Evolutionary conservation across 2,113 vertebrate species (phyloP).

Genomic region (Channa argus): DNA sequence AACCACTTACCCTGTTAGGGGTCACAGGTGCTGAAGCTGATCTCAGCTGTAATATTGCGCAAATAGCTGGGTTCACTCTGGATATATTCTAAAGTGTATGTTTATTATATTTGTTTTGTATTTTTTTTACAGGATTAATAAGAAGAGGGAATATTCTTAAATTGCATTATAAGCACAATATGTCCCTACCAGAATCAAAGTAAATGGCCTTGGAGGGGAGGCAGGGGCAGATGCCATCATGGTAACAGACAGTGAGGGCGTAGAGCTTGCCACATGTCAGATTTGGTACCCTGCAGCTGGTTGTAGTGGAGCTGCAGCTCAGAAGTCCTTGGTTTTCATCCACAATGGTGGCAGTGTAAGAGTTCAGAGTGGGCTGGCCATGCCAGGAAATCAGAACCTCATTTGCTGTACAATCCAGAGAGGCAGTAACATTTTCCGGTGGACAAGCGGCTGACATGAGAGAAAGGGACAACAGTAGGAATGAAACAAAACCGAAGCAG

Average conservation of each 20-base stretch:
- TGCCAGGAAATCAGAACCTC: constrained; percentile 78
- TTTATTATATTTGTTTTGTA: too few species aligned
- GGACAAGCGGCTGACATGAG: constrained; percentile 77
- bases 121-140: too few species aligned
- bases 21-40: too few species aligned
- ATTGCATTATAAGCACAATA: neutral
- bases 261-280: constrained; percentile 77
- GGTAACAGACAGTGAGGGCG: constrained; percentile 61
- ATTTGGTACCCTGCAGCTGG: constrained; percentile 70
- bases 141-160: too few species aligned
- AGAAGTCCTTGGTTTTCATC: constrained; percentile 64
- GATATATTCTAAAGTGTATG: too few species aligned
- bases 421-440: constrained; percentile 59
- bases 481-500: neutral
- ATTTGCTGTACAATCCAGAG: constrained; percentile 77
- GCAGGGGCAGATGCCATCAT: constrained; percentile 74
- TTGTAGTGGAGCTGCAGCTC: constrained; percentile 75
- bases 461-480: neutral
- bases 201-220: constrained; percentile 63
- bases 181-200: constrained; percentile 78
- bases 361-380: constrained; percentile 33
- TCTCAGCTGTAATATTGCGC: too few species aligned
- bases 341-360: constrained; percentile 74
- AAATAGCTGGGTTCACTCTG: too few species aligned
- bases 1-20: too few species aligned